Conservation (phyloP, 1,140 invertebrate species). For the Drosophila setifemur region DNA sequence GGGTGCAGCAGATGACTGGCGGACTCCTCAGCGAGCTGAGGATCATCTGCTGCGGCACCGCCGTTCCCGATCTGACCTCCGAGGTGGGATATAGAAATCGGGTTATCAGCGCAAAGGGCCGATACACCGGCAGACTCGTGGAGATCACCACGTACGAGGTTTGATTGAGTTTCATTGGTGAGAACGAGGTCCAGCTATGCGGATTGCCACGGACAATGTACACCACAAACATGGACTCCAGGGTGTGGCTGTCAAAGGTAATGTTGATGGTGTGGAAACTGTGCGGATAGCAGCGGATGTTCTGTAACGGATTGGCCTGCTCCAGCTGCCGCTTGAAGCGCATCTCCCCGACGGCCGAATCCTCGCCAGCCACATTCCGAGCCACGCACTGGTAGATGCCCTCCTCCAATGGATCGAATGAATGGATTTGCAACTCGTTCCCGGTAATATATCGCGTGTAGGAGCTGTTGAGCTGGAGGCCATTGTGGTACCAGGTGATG, state of each 20-base stretch:
- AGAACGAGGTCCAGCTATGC: slow-evolving; percentile 65
- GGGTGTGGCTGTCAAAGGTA: slow-evolving; percentile 67
- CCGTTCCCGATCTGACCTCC: slow-evolving; percentile 45
- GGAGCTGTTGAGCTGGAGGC: slow-evolving; percentile 62
- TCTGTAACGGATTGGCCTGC: slow-evolving; percentile 62
- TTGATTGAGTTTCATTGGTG: slow-evolving; percentile 74
- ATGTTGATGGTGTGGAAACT: slow-evolving; percentile 79
- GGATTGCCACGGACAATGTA: slow-evolving; percentile 76
- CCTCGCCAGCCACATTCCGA: slow-evolving; percentile 73
- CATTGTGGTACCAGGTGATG: slow-evolving; percentile 79
- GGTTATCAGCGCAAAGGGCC: slow-evolving; percentile 75
- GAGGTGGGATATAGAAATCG: slow-evolving; percentile 65
- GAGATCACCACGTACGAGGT: slow-evolving; percentile 77
- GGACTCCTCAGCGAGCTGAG: slow-evolving; percentile 68
- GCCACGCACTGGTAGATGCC: slow-evolving; percentile 82
- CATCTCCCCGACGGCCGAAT: slow-evolving; percentile 64
- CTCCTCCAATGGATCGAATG: slow-evolving; percentile 75
- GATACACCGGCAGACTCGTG: slow-evolving; percentile 63
- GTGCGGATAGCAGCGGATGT: slow-evolving; percentile 79
- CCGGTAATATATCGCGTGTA: slow-evolving; percentile 75
- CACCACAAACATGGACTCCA: slow-evolving; percentile 73
- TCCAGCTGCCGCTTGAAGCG: slow-evolving; percentile 61
- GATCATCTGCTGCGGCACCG: slow-evolving; percentile 60
- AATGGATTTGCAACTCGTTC: slow-evolving; percentile 69
- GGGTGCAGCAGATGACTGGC: slow-evolving; percentile 72